Percentiles rank a stretch among this genome's conserved stretches.
Conservation (phyloP, 64 coral and sea anemone genomes). For the Stylophora pistillata region DNA sequence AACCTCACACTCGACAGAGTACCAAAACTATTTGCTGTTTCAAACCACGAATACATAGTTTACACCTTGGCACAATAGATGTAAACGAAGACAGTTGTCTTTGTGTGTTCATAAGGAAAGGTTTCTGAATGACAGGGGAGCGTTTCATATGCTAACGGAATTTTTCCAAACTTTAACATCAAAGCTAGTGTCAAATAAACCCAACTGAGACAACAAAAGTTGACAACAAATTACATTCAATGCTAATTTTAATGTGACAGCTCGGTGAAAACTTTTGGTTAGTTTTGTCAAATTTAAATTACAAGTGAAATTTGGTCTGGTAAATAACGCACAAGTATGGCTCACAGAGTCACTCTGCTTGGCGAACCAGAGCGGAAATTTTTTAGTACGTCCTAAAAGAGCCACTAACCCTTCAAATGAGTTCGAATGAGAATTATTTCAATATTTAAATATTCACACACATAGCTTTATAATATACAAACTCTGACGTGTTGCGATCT, state of each 20-base stretch:
- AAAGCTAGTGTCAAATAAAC: constrained; percentile 60
- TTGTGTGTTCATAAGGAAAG: background rate
- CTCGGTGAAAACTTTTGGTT: constrained; percentile 80
- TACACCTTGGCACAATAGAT: constrained; percentile 79
- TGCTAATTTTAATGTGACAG: constrained; percentile 95
- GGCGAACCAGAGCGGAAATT: constrained; percentile 47
- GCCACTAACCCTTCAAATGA: constrained; percentile 90
- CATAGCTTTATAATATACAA: constrained; percentile 61
- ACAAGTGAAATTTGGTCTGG: constrained; percentile 79
- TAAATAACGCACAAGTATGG: constrained; percentile 60
- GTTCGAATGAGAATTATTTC: constrained; percentile 63
- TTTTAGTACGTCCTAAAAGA: constrained; percentile 1
- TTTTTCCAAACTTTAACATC: background rate
- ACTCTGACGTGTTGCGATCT: constrained; percentile 60
- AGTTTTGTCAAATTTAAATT: constrained; percentile 96
- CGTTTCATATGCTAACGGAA: constrained; percentile 15
- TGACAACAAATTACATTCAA: constrained; percentile 78
- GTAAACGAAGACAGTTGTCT: constrained; percentile 40
- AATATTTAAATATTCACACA: constrained; percentile 91
- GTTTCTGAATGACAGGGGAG: background rate
- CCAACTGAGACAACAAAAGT: constrained; percentile 82
- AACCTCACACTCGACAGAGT: constrained; percentile 17
- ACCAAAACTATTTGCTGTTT: constrained; percentile 54
- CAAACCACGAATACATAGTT: constrained; percentile 74
- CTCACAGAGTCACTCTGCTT: constrained; percentile 34